phyloP scores from a whole-genome alignment of 1,140 invertebrate genomes.

The Pogonomyrmex californicus region DNA sequence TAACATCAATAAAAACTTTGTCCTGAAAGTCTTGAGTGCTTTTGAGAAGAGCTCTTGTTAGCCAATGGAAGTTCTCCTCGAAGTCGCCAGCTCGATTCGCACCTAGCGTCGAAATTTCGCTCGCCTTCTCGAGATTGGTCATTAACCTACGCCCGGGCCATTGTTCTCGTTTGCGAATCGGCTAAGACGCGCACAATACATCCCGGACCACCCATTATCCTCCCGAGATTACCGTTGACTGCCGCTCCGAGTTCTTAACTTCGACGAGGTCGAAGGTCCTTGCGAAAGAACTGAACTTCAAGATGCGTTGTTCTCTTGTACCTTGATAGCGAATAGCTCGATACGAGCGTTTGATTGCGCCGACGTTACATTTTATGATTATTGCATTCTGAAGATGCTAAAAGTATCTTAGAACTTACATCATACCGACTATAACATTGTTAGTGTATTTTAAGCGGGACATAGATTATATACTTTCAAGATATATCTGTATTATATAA shows the following conservation, averaged over 20 bases:
- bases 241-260: slow-evolving; percentile 67
- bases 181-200: slow-evolving; percentile 79
- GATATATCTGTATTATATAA: neutral
- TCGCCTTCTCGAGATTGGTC: slow-evolving; percentile 78
- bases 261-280: slow-evolving; percentile 44
- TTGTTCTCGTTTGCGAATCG: slow-evolving; percentile 80
- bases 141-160: slow-evolving; percentile 78
- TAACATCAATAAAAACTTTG: slow-evolving; percentile 58
- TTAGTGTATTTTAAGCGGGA: neutral
- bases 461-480: neutral
- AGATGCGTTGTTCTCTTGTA: slow-evolving; percentile 7
- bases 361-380: neutral
- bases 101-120: slow-evolving; percentile 68
- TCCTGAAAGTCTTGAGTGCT: slow-evolving; percentile 42
- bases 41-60: slow-evolving; percentile 40
- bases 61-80: slow-evolving; percentile 70
- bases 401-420: neutral
- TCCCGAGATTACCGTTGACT: slow-evolving; percentile 77
- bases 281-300: slow-evolving; percentile 51
- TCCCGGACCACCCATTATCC: slow-evolving; percentile 78
- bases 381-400: neutral
- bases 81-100: slow-evolving; percentile 44
- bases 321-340: slow-evolving; percentile 36
- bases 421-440: neutral
- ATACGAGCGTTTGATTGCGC: neutral